Conservation (phyloP, 2,113 vertebrate genomes). For the Tachycineta bicolor region DNA sequence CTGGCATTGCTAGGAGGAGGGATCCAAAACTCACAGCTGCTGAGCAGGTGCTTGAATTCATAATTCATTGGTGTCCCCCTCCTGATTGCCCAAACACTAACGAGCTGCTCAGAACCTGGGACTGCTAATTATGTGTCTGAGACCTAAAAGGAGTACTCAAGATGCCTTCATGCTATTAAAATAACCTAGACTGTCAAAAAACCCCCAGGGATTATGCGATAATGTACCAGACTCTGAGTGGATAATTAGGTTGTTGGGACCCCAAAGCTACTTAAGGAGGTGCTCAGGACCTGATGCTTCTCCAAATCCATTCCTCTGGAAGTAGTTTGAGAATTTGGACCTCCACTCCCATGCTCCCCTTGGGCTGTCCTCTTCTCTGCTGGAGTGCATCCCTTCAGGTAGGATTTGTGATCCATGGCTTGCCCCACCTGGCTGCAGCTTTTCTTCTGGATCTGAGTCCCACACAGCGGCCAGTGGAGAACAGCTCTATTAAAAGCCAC, state of each 20-base stretch:
- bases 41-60: neutral
- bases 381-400: neutral
- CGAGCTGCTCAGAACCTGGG: neutral
- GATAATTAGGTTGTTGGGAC: neutral
- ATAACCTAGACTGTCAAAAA: neutral
- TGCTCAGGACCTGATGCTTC: neutral
- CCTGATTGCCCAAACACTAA: neutral
- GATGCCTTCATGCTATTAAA: neutral
- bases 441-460: neutral
- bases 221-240: neutral
- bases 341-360: neutral
- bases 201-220: neutral
- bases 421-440: neutral
- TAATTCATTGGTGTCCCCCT: neutral
- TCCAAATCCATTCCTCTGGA: neutral
- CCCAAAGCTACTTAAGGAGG: neutral
- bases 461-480: neutral
- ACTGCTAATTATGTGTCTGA: neutral
- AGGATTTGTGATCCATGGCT: neutral
- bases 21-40: conserved; percentile 1
- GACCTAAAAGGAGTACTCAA: neutral
- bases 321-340: neutral
- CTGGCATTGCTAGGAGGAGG: neutral
- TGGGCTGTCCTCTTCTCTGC: accelerated
- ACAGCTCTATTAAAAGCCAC: neutral